Base-by-base conservation (phyloP, 2,888 invertebrate genomes). In the Drosophila differens region DNA sequence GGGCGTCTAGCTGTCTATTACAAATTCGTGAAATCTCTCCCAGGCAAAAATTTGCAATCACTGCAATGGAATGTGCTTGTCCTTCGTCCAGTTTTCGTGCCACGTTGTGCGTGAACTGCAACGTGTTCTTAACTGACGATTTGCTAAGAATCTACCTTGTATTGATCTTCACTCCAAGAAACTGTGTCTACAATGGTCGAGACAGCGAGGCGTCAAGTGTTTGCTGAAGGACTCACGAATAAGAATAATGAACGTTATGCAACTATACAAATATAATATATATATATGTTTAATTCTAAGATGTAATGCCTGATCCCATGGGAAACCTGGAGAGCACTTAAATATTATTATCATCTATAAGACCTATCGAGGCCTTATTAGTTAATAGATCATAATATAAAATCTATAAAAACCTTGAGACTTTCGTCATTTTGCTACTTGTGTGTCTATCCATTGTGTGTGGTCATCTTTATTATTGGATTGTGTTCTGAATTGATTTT, bases 371-470 rank as follows among this genome's bases (percentile, higher is more conserved):
- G 35, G n/a, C 41, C 64, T 79, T 90, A 89, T 86, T 87, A 68
- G 66, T 68, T 86, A 90, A 87, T 84, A 84, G 82, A 87, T 89
- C 87, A 82, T 82, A 81, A 82, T 77, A 74, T 58, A 70, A 79
- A 74, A 67, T 28, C 58, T 37, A 90, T 88, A 85, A 90, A 83
- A 79, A 54, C 33, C 55, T 44, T 25, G 44, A 74, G 57, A 68
- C 14, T 65, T 47, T 35, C 54, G 39, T 47, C 32, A n/a, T 39
- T 32, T 28, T 41, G 63, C 79, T 83, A 79, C 76, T 53, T 57
- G 67, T 55, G 72, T 57, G 63, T 72, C 47, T 12, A 19, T 57
- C 54, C 60, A 70, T 76, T 73, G 75, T 83, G 75, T 79, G 79
- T 81, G 78, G 81, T 57, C 81, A 41, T 33, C 54, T 51, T 60